Evolutionary conservation across 2,888 invertebrate species (phyloP).

Genomic region (Pomacea canaliculata): DNA sequence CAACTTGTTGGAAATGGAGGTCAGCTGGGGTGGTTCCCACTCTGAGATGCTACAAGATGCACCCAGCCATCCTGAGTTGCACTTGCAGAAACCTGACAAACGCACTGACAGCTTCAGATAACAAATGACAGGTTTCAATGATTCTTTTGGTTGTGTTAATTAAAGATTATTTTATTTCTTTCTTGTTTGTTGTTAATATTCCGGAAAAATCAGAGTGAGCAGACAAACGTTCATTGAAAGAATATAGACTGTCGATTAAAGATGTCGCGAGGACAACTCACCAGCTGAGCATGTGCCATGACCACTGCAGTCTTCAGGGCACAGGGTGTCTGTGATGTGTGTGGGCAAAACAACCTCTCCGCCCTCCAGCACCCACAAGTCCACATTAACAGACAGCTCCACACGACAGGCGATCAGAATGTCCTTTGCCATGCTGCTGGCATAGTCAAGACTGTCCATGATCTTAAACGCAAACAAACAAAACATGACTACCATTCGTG

Average conservation of each 20-base stretch:
- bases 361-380: slow-evolving; percentile 36
- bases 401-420: slow-evolving; percentile 38
- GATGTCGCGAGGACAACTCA: slow-evolving; percentile 16
- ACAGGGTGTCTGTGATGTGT: slow-evolving; percentile 33
- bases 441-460: slow-evolving; percentile 37
- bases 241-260: too few species aligned
- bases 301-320: slow-evolving; percentile 44
- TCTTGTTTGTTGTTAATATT: too few species aligned
- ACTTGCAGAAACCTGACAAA: slow-evolving; percentile 47
- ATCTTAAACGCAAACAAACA: slow-evolving; percentile 35
- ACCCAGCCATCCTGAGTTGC: slow-evolving; percentile 41
- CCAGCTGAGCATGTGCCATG: slow-evolving; percentile 49
- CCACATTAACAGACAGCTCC: slow-evolving; percentile 38
- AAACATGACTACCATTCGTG: neutral
- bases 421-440: slow-evolving; percentile 32
- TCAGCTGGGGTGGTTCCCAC: slow-evolving; percentile 35
- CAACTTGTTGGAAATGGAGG: slow-evolving; percentile 16
- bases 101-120: neutral
- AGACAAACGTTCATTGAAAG: too few species aligned
- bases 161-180: too few species aligned
- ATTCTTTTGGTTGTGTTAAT: too few species aligned
- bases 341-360: slow-evolving; percentile 31
- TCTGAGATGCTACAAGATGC: slow-evolving; percentile 41
- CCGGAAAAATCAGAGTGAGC: too few species aligned
- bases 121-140: too few species aligned